These are phyloP conservation scores for Zele albiditarsus DNA, from an alignment of 2,888 invertebrate species.

Conservation along the genomic window DNA sequence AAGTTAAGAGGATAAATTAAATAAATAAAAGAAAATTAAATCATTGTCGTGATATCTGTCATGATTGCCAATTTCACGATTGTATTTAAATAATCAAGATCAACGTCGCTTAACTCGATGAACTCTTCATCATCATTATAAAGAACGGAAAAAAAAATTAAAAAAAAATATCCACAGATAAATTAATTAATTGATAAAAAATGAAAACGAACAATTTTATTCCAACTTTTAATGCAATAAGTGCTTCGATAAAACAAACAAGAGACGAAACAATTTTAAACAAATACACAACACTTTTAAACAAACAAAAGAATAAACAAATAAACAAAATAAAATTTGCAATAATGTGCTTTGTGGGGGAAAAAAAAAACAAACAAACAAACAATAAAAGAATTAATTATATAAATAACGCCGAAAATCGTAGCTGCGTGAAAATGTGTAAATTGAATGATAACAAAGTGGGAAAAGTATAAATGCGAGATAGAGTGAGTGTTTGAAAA, in stretches of 20 bases:
- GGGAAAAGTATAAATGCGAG: neutral
- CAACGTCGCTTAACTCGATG: neutral
- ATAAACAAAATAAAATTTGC: constrained; percentile 57
- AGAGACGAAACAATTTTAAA: constrained; percentile 54
- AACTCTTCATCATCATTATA: constrained; percentile 15
- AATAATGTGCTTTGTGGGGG: constrained; percentile 52
- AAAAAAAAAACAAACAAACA: neutral
- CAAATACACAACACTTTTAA: constrained; percentile 45
- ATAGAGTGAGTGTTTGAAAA: constrained; percentile 39
- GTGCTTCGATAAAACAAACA: constrained; percentile 61
- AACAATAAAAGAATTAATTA: constrained; percentile 23
- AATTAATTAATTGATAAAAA: constrained; percentile 36
- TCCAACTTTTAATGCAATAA: constrained; percentile 58
- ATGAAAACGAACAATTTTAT: constrained; percentile 39
- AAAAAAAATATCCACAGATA: constrained; percentile 33
- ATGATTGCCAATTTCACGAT: neutral
- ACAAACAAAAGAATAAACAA: constrained; percentile 17
- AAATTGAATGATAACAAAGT: constrained; percentile 25
- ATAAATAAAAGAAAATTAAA: neutral
- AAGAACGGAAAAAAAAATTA: too few relatives aligned
- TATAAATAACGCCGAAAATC: constrained; percentile 25
- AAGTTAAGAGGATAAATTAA: neutral
- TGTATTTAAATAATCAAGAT: neutral
- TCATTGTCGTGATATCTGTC: neutral
- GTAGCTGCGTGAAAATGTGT: constrained; percentile 18